Base-by-base conservation (phyloP, 2,888 invertebrate species). In the Plutella xylostella region DNA sequence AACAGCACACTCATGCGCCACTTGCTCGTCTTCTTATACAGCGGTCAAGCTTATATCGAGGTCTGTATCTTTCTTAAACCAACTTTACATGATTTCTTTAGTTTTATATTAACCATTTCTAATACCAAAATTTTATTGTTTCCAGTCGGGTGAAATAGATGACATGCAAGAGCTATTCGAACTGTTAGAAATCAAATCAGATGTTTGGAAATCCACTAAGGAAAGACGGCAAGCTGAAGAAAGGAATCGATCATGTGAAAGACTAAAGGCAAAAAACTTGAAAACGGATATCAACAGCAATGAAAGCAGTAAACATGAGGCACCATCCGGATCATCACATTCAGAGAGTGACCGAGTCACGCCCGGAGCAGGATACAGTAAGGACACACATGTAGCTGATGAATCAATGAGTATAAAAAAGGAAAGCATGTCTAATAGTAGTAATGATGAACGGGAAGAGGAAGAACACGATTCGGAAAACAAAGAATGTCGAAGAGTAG, bases 121-220 rank as follows among this genome's bases (percentile, higher is more conserved):
- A n/a, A n/a, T n/a, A n/a, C n/a, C n/a, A n/a, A n/a, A n/a, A n/a
- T n/a, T n/a, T n/a, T n/a, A n/a, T n/a, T n/a, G n/a, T n/a, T n/a
- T 87, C 56, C 80, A 91, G 91, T 90, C 90, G 55, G 89, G 87
- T 58, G 93, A 94, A 82, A 88, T 94, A 57, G 90, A 91, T 65
- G 92, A 91, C 62, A 87, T 94, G 82, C 90, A 92, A 77, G 93
- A 93, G 72, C 77, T 94, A 45, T 90, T 94, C 69, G 90, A 93
- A 69, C 79, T 94, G 57, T 75, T 94, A 60, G 93, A 93, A 85
- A 94, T 94, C 55, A 93, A 93, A 74, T 92, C 93, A 52, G 93
- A 93, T 60, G 89, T 90, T 61, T 90, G 90, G 90, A 84, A 83
- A 74, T 85, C 85, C 52, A 85, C 84, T 60, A 85, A 84, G 48